A percentile compares a stretch with the other conserved stretches of the same genome.
phyloP scores from a whole-genome alignment of 2,113 vertebrate genomes.

The Bufo gargarizans region DNA sequence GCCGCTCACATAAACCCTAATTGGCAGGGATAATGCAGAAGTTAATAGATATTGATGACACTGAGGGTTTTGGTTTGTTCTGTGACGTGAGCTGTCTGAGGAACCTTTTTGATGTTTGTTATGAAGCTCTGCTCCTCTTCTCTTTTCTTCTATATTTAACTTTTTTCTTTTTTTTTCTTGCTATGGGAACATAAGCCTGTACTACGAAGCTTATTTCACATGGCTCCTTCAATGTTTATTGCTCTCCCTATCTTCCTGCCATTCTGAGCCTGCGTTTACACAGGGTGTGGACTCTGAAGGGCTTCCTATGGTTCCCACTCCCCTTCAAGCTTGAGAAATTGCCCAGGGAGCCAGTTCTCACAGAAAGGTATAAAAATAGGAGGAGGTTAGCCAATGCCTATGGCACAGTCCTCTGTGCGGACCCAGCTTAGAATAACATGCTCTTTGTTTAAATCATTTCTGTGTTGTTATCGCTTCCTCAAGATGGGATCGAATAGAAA shows the following conservation, averaged over 20 bases:
- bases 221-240: slow-evolving; percentile 72
- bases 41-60: not conserved
- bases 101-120: slow-evolving; percentile 10
- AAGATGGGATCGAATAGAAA: slow-evolving; percentile 27
- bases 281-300: slow-evolving; percentile 74
- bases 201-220: slow-evolving; percentile 71
- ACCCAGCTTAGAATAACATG: slow-evolving; percentile 49
- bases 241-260: slow-evolving; percentile 82
- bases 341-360: slow-evolving; percentile 76
- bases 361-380: slow-evolving; percentile 81
- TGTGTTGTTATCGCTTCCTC: slow-evolving; percentile 52
- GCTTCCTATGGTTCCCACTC: slow-evolving; percentile 76
- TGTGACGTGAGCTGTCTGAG: not conserved
- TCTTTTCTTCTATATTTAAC: not conserved
- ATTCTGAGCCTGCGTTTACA: slow-evolving; percentile 78
- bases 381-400: slow-evolving; percentile 68
- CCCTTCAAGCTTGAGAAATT: slow-evolving; percentile 79
- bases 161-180: not conserved
- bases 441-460: slow-evolving; percentile 33
- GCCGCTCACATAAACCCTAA: not conserved
- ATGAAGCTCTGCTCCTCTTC: not conserved
- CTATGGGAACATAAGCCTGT: slow-evolving; percentile 64
- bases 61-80: not conserved
- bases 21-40: not conserved
- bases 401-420: slow-evolving; percentile 26